phyloP scores from a whole-genome alignment of 2,888 invertebrate genomes.

The Rhamphomyia laevipes region DNA sequence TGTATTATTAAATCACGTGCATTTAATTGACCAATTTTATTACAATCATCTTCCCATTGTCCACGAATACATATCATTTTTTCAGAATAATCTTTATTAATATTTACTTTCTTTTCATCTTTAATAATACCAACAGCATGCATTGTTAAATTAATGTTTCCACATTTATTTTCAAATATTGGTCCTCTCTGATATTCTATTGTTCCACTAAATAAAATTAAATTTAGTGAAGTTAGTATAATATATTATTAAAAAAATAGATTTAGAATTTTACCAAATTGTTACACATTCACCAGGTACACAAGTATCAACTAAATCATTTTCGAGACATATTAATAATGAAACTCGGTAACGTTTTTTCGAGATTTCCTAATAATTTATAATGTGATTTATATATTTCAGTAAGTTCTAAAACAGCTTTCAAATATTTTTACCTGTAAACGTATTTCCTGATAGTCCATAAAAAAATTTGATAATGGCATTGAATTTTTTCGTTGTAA shows the following conservation, averaged over 20 bases:
- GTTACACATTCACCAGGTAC: constrained; percentile 83
- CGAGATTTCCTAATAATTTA: constrained; percentile 53
- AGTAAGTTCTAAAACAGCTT: too few relatives aligned
- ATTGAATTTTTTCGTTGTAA: constrained; percentile 44
- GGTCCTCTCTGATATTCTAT: constrained; percentile 64
- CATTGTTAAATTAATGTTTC: constrained; percentile 9
- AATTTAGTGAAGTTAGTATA: not conserved
- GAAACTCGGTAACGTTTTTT: constrained; percentile 59
- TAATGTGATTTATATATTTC: not conserved
- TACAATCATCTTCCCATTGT: constrained; percentile 30
- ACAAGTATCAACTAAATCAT: constrained; percentile 76
- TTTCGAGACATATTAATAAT: constrained; percentile 65
- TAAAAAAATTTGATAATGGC: constrained; percentile 39
- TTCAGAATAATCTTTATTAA: constrained; percentile 59
- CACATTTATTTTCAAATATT: constrained; percentile 23
- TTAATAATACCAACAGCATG: constrained; percentile 44
- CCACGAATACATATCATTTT: constrained; percentile 12
- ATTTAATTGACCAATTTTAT: constrained; percentile 49
- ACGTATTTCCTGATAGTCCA: constrained; percentile 78
- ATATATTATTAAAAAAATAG: too few relatives aligned
- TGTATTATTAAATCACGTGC: constrained; percentile 67
- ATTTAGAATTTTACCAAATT: constrained; percentile 56
- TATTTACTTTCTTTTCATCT: constrained; percentile 49
- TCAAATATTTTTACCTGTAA: constrained; percentile 49
- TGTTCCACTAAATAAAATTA: constrained; percentile 53